Conservation (phyloP, 2,113 vertebrate genomes). For the Ptilonorhynchus violaceus region DNA sequence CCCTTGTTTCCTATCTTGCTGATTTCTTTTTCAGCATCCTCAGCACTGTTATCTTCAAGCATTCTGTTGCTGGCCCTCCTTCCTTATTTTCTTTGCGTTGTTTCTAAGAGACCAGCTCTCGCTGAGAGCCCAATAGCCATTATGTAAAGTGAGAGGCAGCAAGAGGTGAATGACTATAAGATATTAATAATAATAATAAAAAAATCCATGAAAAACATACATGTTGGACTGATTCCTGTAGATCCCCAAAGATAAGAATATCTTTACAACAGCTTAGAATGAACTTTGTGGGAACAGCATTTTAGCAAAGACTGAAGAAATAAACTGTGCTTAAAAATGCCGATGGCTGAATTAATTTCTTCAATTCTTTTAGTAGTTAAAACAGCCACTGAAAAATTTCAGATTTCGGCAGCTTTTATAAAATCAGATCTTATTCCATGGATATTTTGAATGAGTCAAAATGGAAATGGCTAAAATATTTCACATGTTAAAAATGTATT, state of each 20-base stretch:
- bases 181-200: background rate
- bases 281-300: background rate
- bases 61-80: background rate
- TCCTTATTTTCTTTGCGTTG: background rate
- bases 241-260: background rate
- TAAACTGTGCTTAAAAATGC: background rate
- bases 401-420: background rate
- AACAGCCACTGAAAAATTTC: background rate
- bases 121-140: background rate
- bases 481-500: background rate
- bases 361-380: background rate
- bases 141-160: background rate
- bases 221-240: background rate
- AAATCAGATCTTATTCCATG: background rate
- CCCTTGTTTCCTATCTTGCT: conserved; percentile 5
- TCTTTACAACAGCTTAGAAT: background rate
- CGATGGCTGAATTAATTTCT: background rate
- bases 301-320: background rate
- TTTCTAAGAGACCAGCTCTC: conserved; percentile 8
- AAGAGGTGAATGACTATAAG: background rate
- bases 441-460: background rate
- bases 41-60: background rate
- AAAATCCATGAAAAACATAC: background rate
- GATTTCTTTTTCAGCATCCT: conserved; percentile 28
- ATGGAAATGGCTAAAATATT: background rate